Evolutionary conservation across 2,888 invertebrate genomes (phyloP), one percentile per base, ranked within the genome.

Genomic region (Adelphocoris suturalis): DNA sequence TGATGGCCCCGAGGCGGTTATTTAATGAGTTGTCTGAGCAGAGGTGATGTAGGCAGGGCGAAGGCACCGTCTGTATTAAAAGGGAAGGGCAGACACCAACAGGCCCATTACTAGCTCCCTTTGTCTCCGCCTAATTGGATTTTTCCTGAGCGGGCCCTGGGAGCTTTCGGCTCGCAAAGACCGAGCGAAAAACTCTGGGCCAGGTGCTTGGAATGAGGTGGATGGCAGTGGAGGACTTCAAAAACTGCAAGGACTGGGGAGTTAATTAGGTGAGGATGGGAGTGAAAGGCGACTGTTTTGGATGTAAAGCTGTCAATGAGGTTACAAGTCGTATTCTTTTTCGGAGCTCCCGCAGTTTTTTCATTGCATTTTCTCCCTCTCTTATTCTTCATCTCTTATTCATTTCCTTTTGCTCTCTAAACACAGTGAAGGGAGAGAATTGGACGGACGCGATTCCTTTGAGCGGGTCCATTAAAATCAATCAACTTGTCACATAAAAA

Each of bases 51-150:
- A 11, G 68, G 12, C 9, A 23, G 9, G 61, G n/a, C 9, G 68
- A 23, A 23, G 23, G 19, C 9, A 68, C 68, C 5, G 68, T 13
- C 23, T 23, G 68, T 68, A 78, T 47, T 85, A 57, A 57, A 85
- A 27, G 37, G 37, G 85, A 28, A 27, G 46, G 16, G 61, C 55
- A 57, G 52, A 85, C 85, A 85, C 61, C 85, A 61, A 85, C 85
- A 55, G 85, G 37, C 55, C 61, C 61, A 57, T 85, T 85, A 85
- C 61, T 85, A 61, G 85, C 57, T 85, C 57, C 57, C 57, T 85
- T 85, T 85, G 85, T 85, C 61, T 61, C 46, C 61, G 27, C 55
- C 85, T 85, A 85, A 85, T 85, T 85, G 85, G 85, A 85, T 85
- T 85, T 85, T 85, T 85, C 82, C 27, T 19, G 82, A 27, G 23